Base-by-base conservation (phyloP, 2,888 invertebrate genomes). In the Tanytarsus gracilentus region DNA sequence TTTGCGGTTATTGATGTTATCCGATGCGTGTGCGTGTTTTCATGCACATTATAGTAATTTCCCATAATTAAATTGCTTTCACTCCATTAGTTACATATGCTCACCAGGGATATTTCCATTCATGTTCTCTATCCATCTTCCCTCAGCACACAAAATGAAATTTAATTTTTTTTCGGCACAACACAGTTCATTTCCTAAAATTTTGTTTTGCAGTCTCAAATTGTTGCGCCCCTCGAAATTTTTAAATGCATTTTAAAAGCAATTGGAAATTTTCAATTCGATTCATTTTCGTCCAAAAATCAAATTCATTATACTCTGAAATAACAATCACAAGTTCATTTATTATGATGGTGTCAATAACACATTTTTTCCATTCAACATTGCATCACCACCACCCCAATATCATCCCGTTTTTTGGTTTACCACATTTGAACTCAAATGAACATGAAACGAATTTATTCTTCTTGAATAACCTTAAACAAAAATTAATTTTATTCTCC, bases 1-100 rank as follows among this genome's bases (percentile, higher is more conserved):
- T n/a, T n/a, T n/a, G n/a, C n/a, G 16, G 51, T 16, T 44, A 58
- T 44, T 14, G 48, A 44, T 44, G 44, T 44, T 44, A 44, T 44
- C 21, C 44, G 44, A 44, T 44, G 27, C 39, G 14, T 18, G 27
- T 58, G 58, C 58, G 44, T 48, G 58, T 58, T 26, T 44, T 44
- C 48, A 48, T 58, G 48, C 58, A 48, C 30, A 48, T 58, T 58
- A 27, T 14, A 16, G 48, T 58, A 58, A 58, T 48, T 58, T 39
- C 18, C 58, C 21, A 48, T 58, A 48, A 58, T 58, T 44, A 58
- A 58, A 58, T 58, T 58, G 27, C 58, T 58, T 48, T 30, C 58
- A 58, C 48, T 58, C 58, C 58, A 58, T 58, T 58, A 58, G 58
- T 58, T 58, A 44, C 58, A 58, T 44, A 48, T 26, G n/a, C n/a